Evolutionary conservation across 2,888 invertebrate species (phyloP).

Genomic region (Folsomia candida): DNA sequence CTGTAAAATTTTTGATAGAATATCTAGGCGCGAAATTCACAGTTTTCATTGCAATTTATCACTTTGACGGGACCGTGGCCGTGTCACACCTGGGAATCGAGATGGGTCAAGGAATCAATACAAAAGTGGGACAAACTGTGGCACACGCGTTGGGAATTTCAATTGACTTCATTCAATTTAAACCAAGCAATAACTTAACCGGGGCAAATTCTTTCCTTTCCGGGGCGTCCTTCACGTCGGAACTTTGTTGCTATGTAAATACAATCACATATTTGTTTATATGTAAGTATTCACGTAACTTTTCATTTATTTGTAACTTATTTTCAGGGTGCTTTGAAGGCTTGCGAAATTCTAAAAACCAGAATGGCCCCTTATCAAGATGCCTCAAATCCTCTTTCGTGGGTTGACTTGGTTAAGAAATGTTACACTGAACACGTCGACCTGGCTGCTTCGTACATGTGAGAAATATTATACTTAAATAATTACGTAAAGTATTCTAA

Average conservation of each 20-base stretch:
- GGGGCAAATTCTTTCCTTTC: not conserved
- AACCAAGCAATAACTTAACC: not conserved
- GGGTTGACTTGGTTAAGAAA: too few species aligned
- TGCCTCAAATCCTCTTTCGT: too few species aligned
- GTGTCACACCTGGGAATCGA: conserved; percentile 54
- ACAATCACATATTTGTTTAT: not conserved
- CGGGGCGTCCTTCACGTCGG: not conserved
- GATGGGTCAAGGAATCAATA: conserved; percentile 57
- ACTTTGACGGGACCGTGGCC: conserved; percentile 27
- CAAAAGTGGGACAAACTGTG: conserved; percentile 53
- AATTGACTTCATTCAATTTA: not conserved
- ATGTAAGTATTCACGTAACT: not conserved
- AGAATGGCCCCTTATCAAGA: not conserved
- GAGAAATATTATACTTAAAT: not conserved
- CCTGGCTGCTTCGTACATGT: not conserved
- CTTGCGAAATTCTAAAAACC: not conserved
- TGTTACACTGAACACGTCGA: too few species aligned
- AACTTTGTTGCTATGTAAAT: not conserved
- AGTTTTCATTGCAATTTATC: conserved; percentile 55
- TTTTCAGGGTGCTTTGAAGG: not conserved
- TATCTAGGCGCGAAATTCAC: conserved; percentile 57
- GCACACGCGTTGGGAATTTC: not conserved
- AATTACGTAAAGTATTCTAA: not conserved
- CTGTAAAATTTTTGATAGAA: conserved; percentile 62
- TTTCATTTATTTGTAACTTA: not conserved